A percentile compares a stretch with the other conserved stretches of the same genome.
Evolutionary conservation across 2,113 vertebrate genomes (phyloP).

Genomic region (Amphiprion percula): DNA sequence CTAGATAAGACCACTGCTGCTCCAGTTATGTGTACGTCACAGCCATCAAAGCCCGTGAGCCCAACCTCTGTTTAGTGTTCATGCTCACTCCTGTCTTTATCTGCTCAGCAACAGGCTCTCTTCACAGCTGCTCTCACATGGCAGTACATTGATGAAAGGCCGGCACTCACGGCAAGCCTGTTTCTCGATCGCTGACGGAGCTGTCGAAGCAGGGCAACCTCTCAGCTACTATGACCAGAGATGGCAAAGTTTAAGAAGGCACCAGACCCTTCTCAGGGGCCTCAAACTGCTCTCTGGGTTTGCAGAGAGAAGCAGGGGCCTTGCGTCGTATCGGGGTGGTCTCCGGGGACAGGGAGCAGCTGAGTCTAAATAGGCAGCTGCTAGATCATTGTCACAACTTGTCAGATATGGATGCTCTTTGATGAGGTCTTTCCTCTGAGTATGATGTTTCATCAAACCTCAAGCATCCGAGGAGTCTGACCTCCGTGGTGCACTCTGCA

Average conservation of each 20-base stretch:
- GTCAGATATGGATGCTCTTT: conserved; percentile 28
- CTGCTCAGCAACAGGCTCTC: conserved; percentile 79
- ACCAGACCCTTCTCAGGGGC: conserved; percentile 5
- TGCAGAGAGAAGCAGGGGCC: conserved; percentile 25
- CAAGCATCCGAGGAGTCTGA: conserved; percentile 41
- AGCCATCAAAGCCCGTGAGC: conserved; percentile 57
- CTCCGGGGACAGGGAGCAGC: conserved; percentile 27
- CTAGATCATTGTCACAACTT: conserved; percentile 42
- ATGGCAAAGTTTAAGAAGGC: conserved; percentile 44
- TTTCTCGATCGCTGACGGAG: conserved; percentile 44
- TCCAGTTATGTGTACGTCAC: conserved; percentile 27
- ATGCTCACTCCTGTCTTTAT: conserved; percentile 65
- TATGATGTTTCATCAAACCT: conserved; percentile 30
- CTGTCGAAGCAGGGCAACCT: conserved; percentile 56
- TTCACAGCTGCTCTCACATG: conserved; percentile 75
- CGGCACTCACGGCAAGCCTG: conserved; percentile 50
- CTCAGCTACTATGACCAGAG: conserved; percentile 47
- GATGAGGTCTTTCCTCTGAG: conserved; percentile 39
- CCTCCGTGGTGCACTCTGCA: conserved; percentile 11
- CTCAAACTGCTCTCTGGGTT: conserved; percentile 28
- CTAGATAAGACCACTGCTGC: conserved; percentile 61
- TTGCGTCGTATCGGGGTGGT: conserved; percentile 18
- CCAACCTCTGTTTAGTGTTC: conserved; percentile 64
- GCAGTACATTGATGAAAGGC: conserved; percentile 65
- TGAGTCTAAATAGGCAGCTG: conserved; percentile 61